A percentile compares a stretch with the other conserved stretches of the same genome.
Evolutionary conservation across 2,888 invertebrate genomes (phyloP).

Genomic region (Drosophila macrospina): DNA sequence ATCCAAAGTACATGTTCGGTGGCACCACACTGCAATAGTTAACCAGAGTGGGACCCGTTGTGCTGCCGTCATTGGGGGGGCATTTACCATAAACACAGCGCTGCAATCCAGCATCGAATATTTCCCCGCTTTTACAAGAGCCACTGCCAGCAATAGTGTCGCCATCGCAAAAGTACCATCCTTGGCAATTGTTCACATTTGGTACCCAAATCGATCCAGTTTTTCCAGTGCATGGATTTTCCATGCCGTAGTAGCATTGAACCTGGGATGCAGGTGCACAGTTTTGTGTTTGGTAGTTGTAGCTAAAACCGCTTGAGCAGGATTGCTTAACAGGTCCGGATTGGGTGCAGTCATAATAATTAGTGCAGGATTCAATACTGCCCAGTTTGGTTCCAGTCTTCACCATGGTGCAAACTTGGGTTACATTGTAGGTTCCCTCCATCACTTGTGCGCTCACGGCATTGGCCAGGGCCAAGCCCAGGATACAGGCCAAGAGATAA

Average conservation of each 20-base stretch:
- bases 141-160: not conserved
- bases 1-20: conserved; percentile 41
- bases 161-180: conserved; percentile 35
- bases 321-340: conserved; percentile 36
- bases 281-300: conserved; percentile 7
- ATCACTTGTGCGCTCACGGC: conserved; percentile 35
- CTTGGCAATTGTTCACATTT: conserved; percentile 25
- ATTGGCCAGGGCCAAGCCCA: conserved; percentile 41
- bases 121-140: conserved; percentile 1
- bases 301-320: conserved; percentile 43
- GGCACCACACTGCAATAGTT: conserved; percentile 45
- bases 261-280: conserved; percentile 43
- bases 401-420: conserved; percentile 47
- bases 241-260: conserved; percentile 53
- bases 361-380: conserved; percentile 51
- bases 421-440: conserved; percentile 71
- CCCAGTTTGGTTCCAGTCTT: conserved; percentile 49
- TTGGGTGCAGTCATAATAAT: conserved; percentile 50
- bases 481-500: conserved; percentile 51
- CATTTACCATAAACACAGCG: conserved; percentile 43
- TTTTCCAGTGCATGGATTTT: conserved; percentile 37
- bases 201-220: conserved; percentile 42
- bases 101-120: not conserved
- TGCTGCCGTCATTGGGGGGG: accelerated
- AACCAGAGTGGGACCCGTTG: not conserved